Percentiles rank a stretch among this genome's conserved stretches.
Conservation (phyloP, 2,113 vertebrate genomes). For the Hyperoodon ampullatus region DNA sequence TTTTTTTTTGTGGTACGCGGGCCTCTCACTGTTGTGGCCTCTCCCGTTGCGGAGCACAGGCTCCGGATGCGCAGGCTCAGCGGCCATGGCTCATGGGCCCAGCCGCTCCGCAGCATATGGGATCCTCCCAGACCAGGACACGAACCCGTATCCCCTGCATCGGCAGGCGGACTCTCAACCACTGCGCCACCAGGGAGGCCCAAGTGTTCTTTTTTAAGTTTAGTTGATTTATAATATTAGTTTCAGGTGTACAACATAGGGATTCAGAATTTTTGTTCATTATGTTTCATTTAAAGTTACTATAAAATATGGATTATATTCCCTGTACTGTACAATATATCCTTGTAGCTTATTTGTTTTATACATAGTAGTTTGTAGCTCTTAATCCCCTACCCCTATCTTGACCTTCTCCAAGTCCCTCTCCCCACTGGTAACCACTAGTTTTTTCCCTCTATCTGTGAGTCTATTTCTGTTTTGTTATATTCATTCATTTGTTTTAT, state of each 20-base stretch:
- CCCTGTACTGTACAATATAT: not conserved
- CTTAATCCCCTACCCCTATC: not conserved
- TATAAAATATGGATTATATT: not conserved
- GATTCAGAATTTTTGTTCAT: not conserved
- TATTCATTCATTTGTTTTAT: not conserved
- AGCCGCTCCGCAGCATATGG: no score
- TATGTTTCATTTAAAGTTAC: not conserved
- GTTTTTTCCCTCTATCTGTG: not conserved
- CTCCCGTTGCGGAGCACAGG: no score
- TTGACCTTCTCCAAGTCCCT: not conserved
- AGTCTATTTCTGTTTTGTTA: not conserved
- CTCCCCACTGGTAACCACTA: not conserved
- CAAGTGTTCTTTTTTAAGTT: not conserved
- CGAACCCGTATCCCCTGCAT: no score
- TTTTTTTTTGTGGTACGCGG: no score
- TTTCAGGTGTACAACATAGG: not conserved
- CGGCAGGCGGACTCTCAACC: no score
- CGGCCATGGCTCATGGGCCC: no score
- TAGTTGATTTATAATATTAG: not conserved
- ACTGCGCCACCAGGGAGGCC: no score
- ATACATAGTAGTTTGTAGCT: not conserved
- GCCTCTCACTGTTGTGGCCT: no score
- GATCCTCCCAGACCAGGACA: no score
- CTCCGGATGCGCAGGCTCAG: no score
- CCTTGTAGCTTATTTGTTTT: not conserved